Conservation (phyloP, 2,113 vertebrate species). For the Leptobrachium ailaonicum region DNA sequence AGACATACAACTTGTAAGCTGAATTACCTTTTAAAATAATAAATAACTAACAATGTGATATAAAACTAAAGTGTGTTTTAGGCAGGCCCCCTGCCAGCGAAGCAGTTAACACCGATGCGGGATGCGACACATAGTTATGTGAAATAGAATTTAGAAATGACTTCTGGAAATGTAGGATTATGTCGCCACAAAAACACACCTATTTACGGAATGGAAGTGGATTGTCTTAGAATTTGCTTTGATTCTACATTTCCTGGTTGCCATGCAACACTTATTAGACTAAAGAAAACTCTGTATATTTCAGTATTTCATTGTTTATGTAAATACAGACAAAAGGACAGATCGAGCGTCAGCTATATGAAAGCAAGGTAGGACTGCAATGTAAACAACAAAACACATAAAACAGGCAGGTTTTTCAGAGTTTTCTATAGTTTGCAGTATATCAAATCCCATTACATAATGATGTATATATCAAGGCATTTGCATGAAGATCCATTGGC, state of each 20-base stretch:
- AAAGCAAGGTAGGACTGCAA: neutral
- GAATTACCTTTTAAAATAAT: no score
- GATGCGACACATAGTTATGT: no score
- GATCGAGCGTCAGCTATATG: neutral
- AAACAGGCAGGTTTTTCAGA: neutral
- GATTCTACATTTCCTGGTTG: neutral
- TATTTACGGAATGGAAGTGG: conserved; percentile 11
- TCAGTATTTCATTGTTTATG: neutral
- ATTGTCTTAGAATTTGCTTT: conserved; percentile 1
- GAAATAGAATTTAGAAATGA: no score
- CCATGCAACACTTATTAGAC: conserved; percentile 1
- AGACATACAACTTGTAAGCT: no score
- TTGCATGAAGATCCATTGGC: no score
- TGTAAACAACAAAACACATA: neutral
- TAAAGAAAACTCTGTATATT: conserved; percentile 4
- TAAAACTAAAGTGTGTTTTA: no score
- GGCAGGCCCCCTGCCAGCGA: no score
- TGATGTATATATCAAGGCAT: no score
- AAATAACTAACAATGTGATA: no score
- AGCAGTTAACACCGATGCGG: no score
- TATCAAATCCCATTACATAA: no score
- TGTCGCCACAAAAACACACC: neutral
- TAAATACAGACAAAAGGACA: neutral
- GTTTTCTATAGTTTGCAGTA: no score
- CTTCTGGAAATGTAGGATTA: neutral